Percentiles rank a stretch among this genome's conserved stretches.
These are phyloP conservation scores for Tichodroma muraria DNA, from an alignment of 2,113 vertebrate genomes.

Conservation along the genomic window DNA sequence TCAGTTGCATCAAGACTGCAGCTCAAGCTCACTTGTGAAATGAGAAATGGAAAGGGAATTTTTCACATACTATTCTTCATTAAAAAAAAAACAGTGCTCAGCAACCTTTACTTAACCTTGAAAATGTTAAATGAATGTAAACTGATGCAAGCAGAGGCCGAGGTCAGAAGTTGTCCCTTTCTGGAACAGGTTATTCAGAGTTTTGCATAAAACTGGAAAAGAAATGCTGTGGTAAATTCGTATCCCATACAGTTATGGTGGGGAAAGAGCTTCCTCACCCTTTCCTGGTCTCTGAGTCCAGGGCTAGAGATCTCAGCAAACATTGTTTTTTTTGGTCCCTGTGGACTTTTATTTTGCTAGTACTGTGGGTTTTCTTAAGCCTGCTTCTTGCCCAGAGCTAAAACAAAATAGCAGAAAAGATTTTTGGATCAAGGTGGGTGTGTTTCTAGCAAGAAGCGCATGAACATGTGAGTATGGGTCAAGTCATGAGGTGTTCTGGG, in stretches of 20 bases:
- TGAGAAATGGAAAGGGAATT: background rate
- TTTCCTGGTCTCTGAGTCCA: background rate
- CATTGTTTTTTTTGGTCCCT: rapidly evolving
- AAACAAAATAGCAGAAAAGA: background rate
- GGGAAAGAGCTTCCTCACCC: background rate
- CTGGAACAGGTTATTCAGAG: background rate
- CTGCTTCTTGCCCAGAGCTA: background rate
- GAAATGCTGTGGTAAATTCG: background rate
- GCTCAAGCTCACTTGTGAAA: background rate
- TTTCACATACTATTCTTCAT: background rate
- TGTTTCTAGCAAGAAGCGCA: background rate
- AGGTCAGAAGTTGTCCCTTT: background rate
- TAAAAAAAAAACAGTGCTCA: background rate
- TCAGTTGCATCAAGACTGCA: background rate
- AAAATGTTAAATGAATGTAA: slow-evolving; percentile 23
- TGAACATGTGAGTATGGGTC: background rate
- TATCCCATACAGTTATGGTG: background rate
- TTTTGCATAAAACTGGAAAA: background rate
- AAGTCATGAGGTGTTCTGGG: background rate
- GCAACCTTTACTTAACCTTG: slow-evolving; percentile 3
- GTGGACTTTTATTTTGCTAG: background rate
- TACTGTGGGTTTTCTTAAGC: background rate
- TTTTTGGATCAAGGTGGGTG: background rate
- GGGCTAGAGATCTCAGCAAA: background rate
- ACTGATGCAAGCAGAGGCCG: background rate